Percentiles rank a stretch among this genome's conserved stretches.
Conservation (phyloP, 2,113 vertebrate species). For the Excalfactoria chinensis region DNA sequence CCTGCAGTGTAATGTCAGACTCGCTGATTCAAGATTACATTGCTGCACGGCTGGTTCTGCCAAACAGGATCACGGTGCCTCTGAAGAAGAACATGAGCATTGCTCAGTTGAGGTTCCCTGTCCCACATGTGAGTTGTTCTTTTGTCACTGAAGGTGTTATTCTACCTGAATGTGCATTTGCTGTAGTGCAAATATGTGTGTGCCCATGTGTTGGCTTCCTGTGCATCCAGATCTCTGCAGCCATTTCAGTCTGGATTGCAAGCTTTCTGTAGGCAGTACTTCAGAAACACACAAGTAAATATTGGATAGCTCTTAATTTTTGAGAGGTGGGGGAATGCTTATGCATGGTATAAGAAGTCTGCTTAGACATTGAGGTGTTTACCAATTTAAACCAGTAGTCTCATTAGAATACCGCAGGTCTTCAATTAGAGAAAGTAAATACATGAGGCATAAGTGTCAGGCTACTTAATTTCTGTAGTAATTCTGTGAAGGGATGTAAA, state of each 20-base stretch:
- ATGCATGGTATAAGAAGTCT: background rate
- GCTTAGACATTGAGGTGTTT: background rate
- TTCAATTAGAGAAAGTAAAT: background rate
- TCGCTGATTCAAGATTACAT: conserved; percentile 89
- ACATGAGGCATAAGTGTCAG: background rate
- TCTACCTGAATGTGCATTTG: rapidly evolving
- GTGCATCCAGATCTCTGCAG: background rate
- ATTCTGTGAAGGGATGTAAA: background rate
- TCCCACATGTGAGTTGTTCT: conserved; percentile 86
- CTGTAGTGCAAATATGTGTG: rapidly evolving
- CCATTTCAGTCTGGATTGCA: background rate
- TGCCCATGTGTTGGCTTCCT: background rate
- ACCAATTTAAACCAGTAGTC: background rate
- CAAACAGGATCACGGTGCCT: conserved; percentile 93
- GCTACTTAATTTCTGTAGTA: background rate
- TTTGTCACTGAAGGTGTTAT: background rate
- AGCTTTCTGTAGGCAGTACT: background rate
- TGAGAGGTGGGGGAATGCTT: rapidly evolving
- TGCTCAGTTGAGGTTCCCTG: conserved; percentile 89
- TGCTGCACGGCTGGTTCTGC: conserved; percentile 90
- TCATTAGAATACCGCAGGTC: background rate
- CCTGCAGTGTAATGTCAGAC: conserved; percentile 87
- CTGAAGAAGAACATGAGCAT: conserved; percentile 91
- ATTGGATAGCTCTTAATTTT: background rate
- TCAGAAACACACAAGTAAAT: background rate